Percentiles rank a stretch among this genome's conserved stretches.
phyloP scores from a whole-genome alignment of 2,113 vertebrate genomes.

The Aspidoscelis tigris region DNA sequence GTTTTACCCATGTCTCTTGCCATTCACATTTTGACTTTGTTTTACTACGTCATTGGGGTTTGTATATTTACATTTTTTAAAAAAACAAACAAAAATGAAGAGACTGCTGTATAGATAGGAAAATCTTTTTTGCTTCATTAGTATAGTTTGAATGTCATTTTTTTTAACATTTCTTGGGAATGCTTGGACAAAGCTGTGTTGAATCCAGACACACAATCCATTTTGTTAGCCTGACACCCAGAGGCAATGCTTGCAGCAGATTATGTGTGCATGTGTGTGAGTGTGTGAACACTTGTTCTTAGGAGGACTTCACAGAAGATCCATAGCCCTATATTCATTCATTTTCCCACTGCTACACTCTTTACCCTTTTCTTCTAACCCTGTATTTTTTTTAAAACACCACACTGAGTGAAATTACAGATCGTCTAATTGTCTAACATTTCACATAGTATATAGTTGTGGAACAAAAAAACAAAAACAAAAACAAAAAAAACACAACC shows the following conservation, averaged over 20 bases:
- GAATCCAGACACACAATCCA: slow-evolving; percentile 79
- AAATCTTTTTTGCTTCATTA: slow-evolving; percentile 83
- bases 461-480: slow-evolving; percentile 74
- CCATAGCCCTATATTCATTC: slow-evolving; percentile 74
- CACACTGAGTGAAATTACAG: slow-evolving; percentile 72
- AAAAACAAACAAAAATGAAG: slow-evolving; percentile 72
- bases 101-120: slow-evolving; percentile 87
- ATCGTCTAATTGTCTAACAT: slow-evolving; percentile 79
- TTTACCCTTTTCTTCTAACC: slow-evolving; percentile 64
- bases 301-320: slow-evolving; percentile 70
- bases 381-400: slow-evolving; percentile 61
- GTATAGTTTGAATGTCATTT: slow-evolving; percentile 85
- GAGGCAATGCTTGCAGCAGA: slow-evolving; percentile 71
- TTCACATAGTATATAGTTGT: slow-evolving; percentile 77
- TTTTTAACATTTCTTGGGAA: slow-evolving; percentile 82
- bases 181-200: slow-evolving; percentile 87
- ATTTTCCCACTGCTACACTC: slow-evolving; percentile 67
- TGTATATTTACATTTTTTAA: slow-evolving; percentile 86
- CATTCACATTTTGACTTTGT: slow-evolving; percentile 88
- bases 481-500: slow-evolving; percentile 47
- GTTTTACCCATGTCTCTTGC: slow-evolving; percentile 88
- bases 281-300: slow-evolving; percentile 70
- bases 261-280: slow-evolving; percentile 46
- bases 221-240: slow-evolving; percentile 78
- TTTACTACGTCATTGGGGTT: slow-evolving; percentile 88